These are phyloP conservation scores for Phortica okadai DNA, from an alignment of 2,888 invertebrate species.

Conservation along the genomic window DNA sequence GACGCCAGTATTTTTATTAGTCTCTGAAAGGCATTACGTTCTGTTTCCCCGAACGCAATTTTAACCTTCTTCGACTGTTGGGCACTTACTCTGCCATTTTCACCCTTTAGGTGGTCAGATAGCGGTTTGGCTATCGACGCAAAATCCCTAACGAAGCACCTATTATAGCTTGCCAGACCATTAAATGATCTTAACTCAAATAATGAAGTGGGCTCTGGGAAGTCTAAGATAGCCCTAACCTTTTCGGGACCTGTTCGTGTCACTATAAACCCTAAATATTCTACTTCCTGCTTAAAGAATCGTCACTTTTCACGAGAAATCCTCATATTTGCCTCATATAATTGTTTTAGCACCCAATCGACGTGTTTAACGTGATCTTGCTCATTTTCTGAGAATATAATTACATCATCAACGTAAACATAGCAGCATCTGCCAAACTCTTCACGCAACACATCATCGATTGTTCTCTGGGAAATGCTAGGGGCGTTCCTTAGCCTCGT, in stretches of 20 bases:
- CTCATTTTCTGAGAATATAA: neutral
- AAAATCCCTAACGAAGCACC: conserved; percentile 4
- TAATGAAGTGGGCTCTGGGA: neutral
- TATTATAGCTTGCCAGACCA: neutral
- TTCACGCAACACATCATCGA: neutral
- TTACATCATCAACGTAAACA: neutral
- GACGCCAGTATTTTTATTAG: conserved; percentile 28
- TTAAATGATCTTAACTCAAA: neutral
- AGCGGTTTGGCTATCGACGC: conserved; percentile 36
- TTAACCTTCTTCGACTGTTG: conserved; percentile 29
- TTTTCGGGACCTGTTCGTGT: conserved; percentile 6
- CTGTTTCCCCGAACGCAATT: conserved; percentile 26
- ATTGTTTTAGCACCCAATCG: neutral
- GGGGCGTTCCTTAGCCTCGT: neutral
- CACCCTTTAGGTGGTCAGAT: conserved; percentile 29
- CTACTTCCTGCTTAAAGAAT: neutral
- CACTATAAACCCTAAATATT: conserved; percentile 33
- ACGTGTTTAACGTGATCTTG: neutral
- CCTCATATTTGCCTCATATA: neutral
- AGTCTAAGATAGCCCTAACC: neutral
- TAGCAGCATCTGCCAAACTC: neutral
- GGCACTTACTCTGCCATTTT: conserved; percentile 23
- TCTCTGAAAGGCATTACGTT: conserved; percentile 31
- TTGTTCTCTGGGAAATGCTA: neutral
- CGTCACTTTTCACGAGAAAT: neutral